Evolutionary conservation across 1,140 invertebrate species (phyloP).

Genomic region (Myzus persicae): DNA sequence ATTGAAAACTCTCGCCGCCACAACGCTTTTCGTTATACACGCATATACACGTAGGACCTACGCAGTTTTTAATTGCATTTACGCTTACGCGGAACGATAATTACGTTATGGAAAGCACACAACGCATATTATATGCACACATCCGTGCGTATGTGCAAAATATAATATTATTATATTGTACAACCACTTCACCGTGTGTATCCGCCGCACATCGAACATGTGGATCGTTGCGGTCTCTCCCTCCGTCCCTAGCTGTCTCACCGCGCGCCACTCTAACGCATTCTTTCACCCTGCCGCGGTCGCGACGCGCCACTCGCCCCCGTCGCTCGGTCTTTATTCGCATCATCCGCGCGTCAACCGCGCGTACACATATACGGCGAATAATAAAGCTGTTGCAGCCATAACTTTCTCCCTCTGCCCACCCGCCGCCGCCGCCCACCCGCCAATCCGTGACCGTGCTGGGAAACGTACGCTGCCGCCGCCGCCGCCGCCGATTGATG

Average conservation of each 20-base stretch:
- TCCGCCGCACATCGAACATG: background rate
- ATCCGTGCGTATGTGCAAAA: background rate
- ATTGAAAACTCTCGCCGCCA: background rate
- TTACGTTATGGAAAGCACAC: background rate
- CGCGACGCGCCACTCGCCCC: background rate
- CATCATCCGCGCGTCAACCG: background rate
- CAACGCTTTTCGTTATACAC: background rate
- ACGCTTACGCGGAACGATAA: background rate
- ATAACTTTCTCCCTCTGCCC: background rate
- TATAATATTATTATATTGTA: constrained; percentile 17
- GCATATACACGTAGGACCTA: too few relatives aligned
- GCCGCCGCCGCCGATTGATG: background rate
- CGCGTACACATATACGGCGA: too few relatives aligned
- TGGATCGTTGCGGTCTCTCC: background rate
- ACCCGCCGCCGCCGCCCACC: too few relatives aligned
- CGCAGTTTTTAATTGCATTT: background rate
- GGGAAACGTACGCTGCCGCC: background rate
- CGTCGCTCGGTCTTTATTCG: background rate
- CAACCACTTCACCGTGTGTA: background rate
- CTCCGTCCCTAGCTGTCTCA: background rate
- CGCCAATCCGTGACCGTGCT: too few relatives aligned
- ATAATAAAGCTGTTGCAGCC: background rate
- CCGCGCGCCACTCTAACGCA: background rate
- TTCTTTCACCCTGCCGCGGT: background rate
- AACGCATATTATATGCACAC: background rate